These are phyloP conservation scores for Sphaeridia pumilis DNA, from an alignment of 2,888 invertebrate genomes.

Conservation along the genomic window DNA sequence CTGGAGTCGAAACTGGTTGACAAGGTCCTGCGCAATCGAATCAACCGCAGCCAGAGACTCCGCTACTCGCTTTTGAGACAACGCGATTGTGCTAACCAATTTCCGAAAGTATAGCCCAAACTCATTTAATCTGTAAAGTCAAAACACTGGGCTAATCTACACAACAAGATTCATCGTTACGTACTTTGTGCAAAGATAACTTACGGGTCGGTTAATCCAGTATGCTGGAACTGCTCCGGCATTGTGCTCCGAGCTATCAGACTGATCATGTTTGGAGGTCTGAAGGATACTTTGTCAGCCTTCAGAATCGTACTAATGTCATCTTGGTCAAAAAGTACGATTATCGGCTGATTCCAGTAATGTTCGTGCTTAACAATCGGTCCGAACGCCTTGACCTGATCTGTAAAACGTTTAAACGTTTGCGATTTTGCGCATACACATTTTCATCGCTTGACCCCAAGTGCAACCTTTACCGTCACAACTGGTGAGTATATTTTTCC, in stretches of 20 bases:
- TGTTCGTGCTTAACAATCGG: slow-evolving; percentile 65
- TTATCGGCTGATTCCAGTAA: slow-evolving; percentile 57
- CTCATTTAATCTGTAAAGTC: background rate
- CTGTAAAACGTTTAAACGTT: slow-evolving; percentile 40
- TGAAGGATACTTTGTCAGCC: slow-evolving; percentile 56
- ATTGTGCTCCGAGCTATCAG: slow-evolving; percentile 45
- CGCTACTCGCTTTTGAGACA: background rate
- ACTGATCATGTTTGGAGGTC: slow-evolving; percentile 72
- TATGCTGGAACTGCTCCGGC: slow-evolving; percentile 39
- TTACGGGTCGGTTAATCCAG: background rate
- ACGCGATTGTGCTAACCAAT: background rate
- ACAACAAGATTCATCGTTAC: no score
- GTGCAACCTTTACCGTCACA: slow-evolving; percentile 51
- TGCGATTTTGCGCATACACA: background rate
- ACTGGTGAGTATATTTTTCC: slow-evolving; percentile 60
- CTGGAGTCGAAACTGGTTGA: background rate
- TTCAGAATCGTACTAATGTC: slow-evolving; percentile 67
- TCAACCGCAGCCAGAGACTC: background rate
- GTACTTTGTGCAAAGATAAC: background rate
- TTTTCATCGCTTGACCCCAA: no score
- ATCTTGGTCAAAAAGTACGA: slow-evolving; percentile 56
- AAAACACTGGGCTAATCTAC: no score
- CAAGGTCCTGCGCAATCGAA: background rate
- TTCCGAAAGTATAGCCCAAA: background rate
- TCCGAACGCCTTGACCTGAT: slow-evolving; percentile 59